A percentile compares a stretch with the other conserved stretches of the same genome.
Evolutionary conservation across 1,140 invertebrate genomes (phyloP).

Genomic region (Drosophila malerkotliana): DNA sequence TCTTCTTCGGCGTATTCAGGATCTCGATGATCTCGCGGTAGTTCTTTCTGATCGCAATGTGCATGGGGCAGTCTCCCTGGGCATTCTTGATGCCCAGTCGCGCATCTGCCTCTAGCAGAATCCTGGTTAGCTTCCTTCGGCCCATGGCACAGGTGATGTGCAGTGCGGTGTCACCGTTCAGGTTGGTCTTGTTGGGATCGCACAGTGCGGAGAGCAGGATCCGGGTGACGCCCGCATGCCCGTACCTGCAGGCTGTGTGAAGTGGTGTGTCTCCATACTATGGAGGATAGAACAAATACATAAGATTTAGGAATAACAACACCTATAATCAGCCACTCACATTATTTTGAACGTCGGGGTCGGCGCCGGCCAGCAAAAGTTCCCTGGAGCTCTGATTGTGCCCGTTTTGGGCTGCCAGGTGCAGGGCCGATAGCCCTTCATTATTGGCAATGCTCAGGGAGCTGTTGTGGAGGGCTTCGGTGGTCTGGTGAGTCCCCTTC

Average conservation of each 20-base stretch:
- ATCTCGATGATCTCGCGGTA: slow-evolving; percentile 92
- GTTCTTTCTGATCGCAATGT: slow-evolving; percentile 95
- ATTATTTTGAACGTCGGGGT: slow-evolving; percentile 96
- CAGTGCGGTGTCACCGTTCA: slow-evolving; percentile 97
- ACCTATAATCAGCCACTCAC: slow-evolving; percentile 85
- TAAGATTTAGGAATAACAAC: not conserved
- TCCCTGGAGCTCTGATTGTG: slow-evolving; percentile 97
- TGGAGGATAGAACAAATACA: not conserved
- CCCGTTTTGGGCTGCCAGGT: slow-evolving; percentile 97
- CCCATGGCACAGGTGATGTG: slow-evolving; percentile 98
- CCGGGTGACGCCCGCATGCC: slow-evolving; percentile 97
- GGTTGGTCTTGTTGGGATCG: slow-evolving; percentile 95
- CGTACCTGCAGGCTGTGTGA: slow-evolving; percentile 96
- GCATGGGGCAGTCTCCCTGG: slow-evolving; percentile 95
- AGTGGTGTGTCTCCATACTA: slow-evolving; percentile 98
- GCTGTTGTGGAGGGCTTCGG: slow-evolving; percentile 87
- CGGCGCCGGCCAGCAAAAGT: slow-evolving; percentile 93
- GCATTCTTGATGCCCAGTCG: slow-evolving; percentile 92
- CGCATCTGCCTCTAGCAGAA: slow-evolving; percentile 94
- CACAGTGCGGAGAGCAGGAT: slow-evolving; percentile 96
- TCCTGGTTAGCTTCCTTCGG: slow-evolving; percentile 94
- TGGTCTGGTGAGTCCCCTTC: slow-evolving; percentile 46
- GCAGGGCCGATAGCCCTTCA: slow-evolving; percentile 95
- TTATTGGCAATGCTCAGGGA: slow-evolving; percentile 91
- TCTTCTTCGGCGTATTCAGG: slow-evolving; percentile 86